Evolutionary conservation across 1,140 invertebrate species (phyloP).

Genomic region (Drosophila baimaii): DNA sequence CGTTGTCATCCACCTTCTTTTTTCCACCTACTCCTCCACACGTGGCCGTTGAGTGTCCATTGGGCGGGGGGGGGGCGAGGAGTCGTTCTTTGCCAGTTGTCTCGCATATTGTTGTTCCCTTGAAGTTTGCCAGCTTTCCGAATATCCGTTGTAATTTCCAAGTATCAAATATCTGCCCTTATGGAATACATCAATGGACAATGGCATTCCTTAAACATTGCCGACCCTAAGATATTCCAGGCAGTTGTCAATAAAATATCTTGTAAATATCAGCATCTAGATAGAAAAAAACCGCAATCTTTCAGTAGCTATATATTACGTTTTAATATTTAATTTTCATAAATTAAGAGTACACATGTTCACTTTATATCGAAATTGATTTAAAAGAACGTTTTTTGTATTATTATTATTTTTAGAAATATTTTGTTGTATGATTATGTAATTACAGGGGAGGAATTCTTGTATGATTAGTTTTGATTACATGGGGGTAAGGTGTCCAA

Average conservation of each 20-base stretch:
- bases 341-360: too few species aligned
- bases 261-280: neutral
- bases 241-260: neutral
- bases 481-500: too few species aligned
- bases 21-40: too few species aligned
- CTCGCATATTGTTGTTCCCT: constrained; percentile 12
- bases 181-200: constrained; percentile 4
- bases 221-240: constrained; percentile 5
- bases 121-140: constrained; percentile 10
- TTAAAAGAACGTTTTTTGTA: too few species aligned
- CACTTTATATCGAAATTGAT: too few species aligned
- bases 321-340: too few species aligned
- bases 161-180: constrained; percentile 12
- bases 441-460: too few species aligned
- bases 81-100: constrained; percentile 5
- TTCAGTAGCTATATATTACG: too few species aligned
- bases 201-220: neutral
- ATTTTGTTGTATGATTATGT: too few species aligned
- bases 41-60: constrained; percentile 24
- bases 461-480: too few species aligned
- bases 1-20: constrained; percentile 28
- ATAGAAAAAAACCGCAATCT: too few species aligned
- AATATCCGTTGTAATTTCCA: constrained; percentile 6
- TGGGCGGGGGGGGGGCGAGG: neutral
- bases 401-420: too few species aligned